phyloP scores from a whole-genome alignment of 2,888 invertebrate genomes.

The Leptinotarsa juncta region DNA sequence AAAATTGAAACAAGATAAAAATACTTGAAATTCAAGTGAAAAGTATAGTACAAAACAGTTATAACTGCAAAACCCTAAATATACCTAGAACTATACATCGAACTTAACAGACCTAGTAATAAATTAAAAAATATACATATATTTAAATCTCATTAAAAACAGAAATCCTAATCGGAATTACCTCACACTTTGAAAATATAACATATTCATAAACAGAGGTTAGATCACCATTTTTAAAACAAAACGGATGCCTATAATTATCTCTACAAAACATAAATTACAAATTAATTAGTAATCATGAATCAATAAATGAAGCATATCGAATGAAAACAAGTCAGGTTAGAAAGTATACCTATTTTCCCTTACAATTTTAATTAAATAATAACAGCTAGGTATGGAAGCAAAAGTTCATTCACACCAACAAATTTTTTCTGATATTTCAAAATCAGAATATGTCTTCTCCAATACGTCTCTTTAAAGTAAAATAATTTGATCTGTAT shows the following conservation, averaged over 20 bases:
- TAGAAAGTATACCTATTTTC: constrained; percentile 25
- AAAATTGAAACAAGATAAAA: constrained; percentile 1
- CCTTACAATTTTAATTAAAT: constrained; percentile 19
- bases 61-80: not conserved
- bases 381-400: not conserved
- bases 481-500: not conserved
- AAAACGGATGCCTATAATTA: constrained; percentile 21
- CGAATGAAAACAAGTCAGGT: constrained; percentile 12
- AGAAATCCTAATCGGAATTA: not conserved
- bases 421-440: not conserved
- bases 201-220: not conserved
- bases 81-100: constrained; percentile 6
- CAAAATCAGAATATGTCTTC: not conserved
- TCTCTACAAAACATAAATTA: constrained; percentile 21
- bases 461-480: not conserved
- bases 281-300: constrained; percentile 20
- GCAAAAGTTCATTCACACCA: constrained; percentile 19
- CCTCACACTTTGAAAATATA: not conserved
- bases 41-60: constrained; percentile 19
- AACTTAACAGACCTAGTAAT: constrained; percentile 19
- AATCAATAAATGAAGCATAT: constrained; percentile 26
- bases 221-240: constrained; percentile 22
- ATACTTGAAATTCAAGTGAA: constrained; percentile 23
- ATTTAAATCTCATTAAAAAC: not conserved
- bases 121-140: constrained; percentile 16